Percentiles rank a stretch among this genome's conserved stretches.
Evolutionary conservation across 2,113 vertebrate species (phyloP).

Genomic region (Amblyornis subalaris): DNA sequence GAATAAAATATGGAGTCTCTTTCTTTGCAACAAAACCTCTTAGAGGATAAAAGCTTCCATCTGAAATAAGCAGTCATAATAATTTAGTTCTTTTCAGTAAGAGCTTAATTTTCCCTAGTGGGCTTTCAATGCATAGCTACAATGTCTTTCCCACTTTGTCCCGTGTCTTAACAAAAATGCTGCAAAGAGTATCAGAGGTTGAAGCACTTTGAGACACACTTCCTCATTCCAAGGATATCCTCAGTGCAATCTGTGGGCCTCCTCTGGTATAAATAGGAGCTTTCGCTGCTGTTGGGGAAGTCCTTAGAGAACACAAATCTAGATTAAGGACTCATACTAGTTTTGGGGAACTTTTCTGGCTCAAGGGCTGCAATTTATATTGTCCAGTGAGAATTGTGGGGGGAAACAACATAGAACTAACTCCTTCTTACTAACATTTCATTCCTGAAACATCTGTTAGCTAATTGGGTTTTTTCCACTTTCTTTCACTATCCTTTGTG

Average conservation of each 20-base stretch:
- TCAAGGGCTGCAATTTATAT: neutral
- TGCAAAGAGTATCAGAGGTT: neutral
- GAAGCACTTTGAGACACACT: neutral
- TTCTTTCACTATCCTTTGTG: neutral
- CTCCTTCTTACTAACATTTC: neutral
- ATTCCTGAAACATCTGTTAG: conserved; percentile 1
- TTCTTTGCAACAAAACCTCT: conserved; percentile 37
- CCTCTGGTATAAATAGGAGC: neutral
- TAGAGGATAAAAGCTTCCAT: conserved; percentile 41
- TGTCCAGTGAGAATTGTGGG: neutral
- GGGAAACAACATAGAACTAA: neutral
- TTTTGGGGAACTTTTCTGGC: neutral
- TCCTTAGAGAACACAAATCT: neutral
- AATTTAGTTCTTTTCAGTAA: conserved; percentile 32
- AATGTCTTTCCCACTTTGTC: neutral
- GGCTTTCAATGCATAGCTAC: neutral
- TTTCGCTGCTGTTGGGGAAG: neutral
- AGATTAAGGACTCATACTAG: neutral
- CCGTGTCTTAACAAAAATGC: neutral
- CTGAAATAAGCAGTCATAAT: conserved; percentile 27
- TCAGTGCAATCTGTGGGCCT: neutral
- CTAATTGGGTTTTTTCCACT: neutral
- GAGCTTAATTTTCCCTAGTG: conserved; percentile 20
- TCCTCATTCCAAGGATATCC: neutral
- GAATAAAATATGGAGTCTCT: conserved; percentile 25